These are phyloP conservation scores for Uromys caudimaculatus DNA, from an alignment of 2,797 vertebrate species.

Conservation along the genomic window DNA sequence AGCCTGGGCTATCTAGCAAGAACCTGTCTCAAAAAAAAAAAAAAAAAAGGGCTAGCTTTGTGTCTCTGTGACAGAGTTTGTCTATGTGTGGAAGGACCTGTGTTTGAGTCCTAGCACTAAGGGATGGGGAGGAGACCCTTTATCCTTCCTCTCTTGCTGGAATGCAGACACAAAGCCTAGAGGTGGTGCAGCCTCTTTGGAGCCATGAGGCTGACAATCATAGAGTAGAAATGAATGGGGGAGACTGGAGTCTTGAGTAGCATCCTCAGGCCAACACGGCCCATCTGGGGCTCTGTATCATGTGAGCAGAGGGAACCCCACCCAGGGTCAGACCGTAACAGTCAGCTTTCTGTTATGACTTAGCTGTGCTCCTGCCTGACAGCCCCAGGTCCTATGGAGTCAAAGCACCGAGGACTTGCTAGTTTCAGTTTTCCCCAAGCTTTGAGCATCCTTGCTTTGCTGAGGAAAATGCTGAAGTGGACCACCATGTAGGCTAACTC, in stretches of 20 bases:
- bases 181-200: background rate
- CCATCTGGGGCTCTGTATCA: background rate
- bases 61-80: background rate
- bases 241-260: background rate
- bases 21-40: background rate
- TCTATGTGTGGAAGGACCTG: background rate
- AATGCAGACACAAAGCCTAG: background rate
- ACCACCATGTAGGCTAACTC: background rate
- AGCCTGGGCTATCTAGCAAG: background rate
- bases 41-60: background rate
- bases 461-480: background rate
- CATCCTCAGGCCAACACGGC: background rate
- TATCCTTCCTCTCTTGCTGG: background rate
- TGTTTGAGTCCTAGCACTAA: background rate
- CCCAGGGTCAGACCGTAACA: background rate
- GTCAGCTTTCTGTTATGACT: background rate
- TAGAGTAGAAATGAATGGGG: background rate
- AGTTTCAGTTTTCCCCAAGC: background rate
- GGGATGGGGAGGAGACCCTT: background rate
- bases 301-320: background rate
- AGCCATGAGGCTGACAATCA: background rate
- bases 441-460: background rate
- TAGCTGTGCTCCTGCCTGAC: background rate
- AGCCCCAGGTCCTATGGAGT: background rate
- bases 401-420: background rate